These are phyloP conservation scores for Caranx melampygus DNA, from an alignment of 2,113 vertebrate genomes.

Conservation along the genomic window DNA sequence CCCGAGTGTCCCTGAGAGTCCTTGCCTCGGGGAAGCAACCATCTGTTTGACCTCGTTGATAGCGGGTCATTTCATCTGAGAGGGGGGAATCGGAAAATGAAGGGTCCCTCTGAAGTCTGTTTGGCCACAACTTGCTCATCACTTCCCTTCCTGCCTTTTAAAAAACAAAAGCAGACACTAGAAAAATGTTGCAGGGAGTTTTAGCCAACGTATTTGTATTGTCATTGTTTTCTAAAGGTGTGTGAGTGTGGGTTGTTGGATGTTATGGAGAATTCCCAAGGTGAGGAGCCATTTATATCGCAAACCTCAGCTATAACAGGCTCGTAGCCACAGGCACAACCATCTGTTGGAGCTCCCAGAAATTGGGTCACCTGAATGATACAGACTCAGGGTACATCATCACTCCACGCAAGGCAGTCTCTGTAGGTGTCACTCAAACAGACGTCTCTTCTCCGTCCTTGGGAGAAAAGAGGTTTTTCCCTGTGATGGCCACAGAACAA, in stretches of 20 bases:
- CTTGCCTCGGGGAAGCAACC: conserved; percentile 69
- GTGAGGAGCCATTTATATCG: conserved; percentile 72
- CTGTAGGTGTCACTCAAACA: conserved; percentile 35
- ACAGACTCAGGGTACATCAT: conserved; percentile 26
- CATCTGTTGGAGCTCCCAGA: conserved; percentile 71
- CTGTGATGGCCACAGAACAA: not conserved
- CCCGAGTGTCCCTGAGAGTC: conserved; percentile 64
- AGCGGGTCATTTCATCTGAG: conserved; percentile 66
- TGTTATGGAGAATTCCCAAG: conserved; percentile 69
- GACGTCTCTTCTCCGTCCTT: conserved; percentile 1
- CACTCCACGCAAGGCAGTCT: conserved; percentile 21
- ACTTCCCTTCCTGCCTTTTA: conserved; percentile 36
- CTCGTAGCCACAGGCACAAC: conserved; percentile 63
- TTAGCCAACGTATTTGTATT: conserved; percentile 13
- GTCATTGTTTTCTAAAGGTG: conserved; percentile 38
- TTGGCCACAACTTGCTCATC: not conserved
- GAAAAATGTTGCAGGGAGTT: conserved; percentile 8
- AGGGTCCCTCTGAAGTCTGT: conserved; percentile 14
- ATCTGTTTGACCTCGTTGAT: conserved; percentile 74
- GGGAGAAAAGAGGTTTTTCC: not conserved
- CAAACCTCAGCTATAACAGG: conserved; percentile 44
- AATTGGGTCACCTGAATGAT: conserved; percentile 67
- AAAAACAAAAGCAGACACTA: conserved; percentile 23
- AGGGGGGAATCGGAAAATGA: conserved; percentile 37
- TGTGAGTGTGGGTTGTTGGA: conserved; percentile 46